These are phyloP conservation scores for Platichthys flesus DNA, from an alignment of 2,113 vertebrate species.

Conservation along the genomic window DNA sequence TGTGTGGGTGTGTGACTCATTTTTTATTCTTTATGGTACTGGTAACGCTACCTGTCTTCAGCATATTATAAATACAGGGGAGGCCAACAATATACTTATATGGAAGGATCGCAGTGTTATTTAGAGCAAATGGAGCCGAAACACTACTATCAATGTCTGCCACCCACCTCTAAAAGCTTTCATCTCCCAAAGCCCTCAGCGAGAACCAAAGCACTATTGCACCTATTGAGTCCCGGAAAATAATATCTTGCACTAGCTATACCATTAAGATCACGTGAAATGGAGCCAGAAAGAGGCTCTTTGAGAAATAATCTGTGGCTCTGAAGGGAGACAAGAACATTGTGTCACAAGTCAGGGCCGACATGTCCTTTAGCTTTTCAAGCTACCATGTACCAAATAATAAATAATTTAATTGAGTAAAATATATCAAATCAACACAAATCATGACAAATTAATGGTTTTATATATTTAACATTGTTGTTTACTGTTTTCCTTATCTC, in stretches of 20 bases:
- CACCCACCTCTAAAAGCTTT: constrained; percentile 36
- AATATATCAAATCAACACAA: too few relatives aligned
- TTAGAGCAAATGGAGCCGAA: constrained; percentile 5
- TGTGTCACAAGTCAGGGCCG: not conserved
- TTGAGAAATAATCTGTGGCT: constrained; percentile 6
- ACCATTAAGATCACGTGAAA: constrained; percentile 9
- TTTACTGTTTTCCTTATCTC: too few relatives aligned
- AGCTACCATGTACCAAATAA: too few relatives aligned
- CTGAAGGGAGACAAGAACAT: not conserved
- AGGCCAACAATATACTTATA: not conserved
- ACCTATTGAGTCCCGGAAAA: constrained; percentile 25
- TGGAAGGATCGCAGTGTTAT: not conserved
- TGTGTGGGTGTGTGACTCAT: not conserved
- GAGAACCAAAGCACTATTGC: not conserved
- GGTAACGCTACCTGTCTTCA: not conserved
- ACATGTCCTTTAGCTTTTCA: not conserved
- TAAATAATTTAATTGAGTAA: too few relatives aligned
- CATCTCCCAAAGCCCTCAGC: constrained; percentile 20
- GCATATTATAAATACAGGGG: not conserved
- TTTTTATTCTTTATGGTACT: not conserved
- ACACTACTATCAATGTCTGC: constrained; percentile 13
- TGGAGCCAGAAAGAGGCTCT: not conserved
- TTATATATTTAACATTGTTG: too few relatives aligned
- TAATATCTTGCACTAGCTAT: constrained; percentile 15
- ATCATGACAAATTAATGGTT: too few relatives aligned